Base-by-base conservation (phyloP, 2,797 vertebrate species). In the Eulemur coronatus region DNA sequence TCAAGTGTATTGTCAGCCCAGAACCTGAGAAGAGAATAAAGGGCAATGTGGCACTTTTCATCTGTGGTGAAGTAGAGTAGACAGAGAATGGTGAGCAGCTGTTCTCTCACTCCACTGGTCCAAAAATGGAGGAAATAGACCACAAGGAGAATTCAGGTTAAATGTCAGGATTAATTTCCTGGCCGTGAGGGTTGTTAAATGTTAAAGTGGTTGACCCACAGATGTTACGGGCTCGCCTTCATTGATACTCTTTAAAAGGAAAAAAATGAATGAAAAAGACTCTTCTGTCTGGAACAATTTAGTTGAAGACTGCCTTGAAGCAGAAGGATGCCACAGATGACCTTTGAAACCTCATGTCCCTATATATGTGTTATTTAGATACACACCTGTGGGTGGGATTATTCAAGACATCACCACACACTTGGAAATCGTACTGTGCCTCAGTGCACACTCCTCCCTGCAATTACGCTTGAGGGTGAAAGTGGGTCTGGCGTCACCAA, bases 121-220 rank as follows among this genome's bases (percentile, higher is more conserved):
- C 30, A 22, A 0, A 46, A 33, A 91, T 20, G 28, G 84, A 97
- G 73, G 94, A 96, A 96, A 86, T 22, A 75, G 28, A 79, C 78
- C 93, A 91, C 73, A 94, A 87, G 75, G 76, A 81, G 35, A 91
- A 96, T 55, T 93, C 70, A 89, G 84, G 80, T 90, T 81, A 79
- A 88, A 91, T 75, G 89, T 96, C 93, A 91, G 67, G 50, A 94
- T 92, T 82, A 48, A 94, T 95, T 94, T 96, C 94, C 92, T 89
- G 78, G 72, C 85, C 41, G 20, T 41, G 22, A 82, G 50, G 41
- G 35, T 33, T 90, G 76, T 72, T 86, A 80, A 91, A 35, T 57
- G 30, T 59, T 84, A 46, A 92, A 76, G 46, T 22, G 50, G 43
- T 55, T 97, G 92, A 97, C 69, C 70, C 52, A 26, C 76, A 80